These are phyloP conservation scores for Sebastes elongatus DNA, from an alignment of 2,797 vertebrate species.

Conservation along the genomic window DNA sequence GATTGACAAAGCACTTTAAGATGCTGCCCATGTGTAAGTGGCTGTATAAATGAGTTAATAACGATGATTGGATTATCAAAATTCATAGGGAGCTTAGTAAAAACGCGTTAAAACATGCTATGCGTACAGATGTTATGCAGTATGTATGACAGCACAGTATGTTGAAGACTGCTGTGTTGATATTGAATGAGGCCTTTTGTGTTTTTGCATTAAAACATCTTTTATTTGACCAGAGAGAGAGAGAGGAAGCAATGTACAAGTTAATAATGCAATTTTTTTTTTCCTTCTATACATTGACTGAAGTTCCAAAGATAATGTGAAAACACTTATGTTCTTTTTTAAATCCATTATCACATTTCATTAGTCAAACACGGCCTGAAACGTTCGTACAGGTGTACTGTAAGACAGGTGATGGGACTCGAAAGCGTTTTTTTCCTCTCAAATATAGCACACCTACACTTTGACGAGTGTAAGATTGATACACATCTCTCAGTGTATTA, in stretches of 20 bases:
- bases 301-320: background rate
- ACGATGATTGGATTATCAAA: background rate
- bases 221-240: background rate
- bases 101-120: background rate
- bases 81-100: background rate
- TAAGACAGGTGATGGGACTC: background rate
- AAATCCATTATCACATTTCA: background rate
- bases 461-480: conserved; percentile 21
- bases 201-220: background rate
- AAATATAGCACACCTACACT: conserved; percentile 29
- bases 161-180: conserved; percentile 6
- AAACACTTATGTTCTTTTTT: background rate
- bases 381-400: background rate
- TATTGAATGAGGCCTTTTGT: conserved; percentile 5
- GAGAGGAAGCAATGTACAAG: background rate
- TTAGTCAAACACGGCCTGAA: background rate
- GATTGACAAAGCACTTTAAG: background rate
- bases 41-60: background rate
- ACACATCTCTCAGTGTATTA: background rate
- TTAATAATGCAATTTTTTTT: background rate
- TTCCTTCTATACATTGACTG: background rate
- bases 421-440: background rate
- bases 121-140: conserved; percentile 1
- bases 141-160: background rate
- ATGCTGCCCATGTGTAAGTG: background rate